phyloP scores from a whole-genome alignment of 2,113 vertebrate genomes.

The Potamarius usumacintae region DNA sequence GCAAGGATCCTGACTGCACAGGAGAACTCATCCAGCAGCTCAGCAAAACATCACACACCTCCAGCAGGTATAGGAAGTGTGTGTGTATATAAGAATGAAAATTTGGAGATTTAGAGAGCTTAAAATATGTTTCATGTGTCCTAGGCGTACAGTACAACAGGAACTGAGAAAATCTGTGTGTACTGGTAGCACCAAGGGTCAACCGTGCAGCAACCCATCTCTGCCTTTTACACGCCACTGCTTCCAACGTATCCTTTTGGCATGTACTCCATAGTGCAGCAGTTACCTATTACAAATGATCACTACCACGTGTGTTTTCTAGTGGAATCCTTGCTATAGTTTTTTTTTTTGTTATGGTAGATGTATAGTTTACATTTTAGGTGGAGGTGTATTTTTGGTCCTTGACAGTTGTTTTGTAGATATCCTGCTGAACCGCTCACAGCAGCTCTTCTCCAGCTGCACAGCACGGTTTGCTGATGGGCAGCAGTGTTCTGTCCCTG shows the following conservation, averaged over 20 bases:
- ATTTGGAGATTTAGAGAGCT: background rate
- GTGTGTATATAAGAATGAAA: background rate
- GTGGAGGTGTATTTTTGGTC: conserved; percentile 55
- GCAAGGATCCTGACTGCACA: conserved; percentile 83
- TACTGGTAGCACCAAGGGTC: conserved; percentile 85
- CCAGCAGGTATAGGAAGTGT: conserved; percentile 75
- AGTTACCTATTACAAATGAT: background rate
- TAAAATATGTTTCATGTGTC: conserved; percentile 61
- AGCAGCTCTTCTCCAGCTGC: conserved; percentile 99
- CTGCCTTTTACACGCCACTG: conserved; percentile 96
- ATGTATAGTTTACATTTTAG: background rate
- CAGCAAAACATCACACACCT: conserved; percentile 70
- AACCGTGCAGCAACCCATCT: conserved; percentile 84
- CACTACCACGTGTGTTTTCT: background rate
- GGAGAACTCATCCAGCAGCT: conserved; percentile 87
- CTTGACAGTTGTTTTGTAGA: conserved; percentile 80
- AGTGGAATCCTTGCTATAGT: background rate
- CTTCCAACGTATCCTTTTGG: conserved; percentile 95
- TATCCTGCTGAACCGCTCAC: conserved; percentile 94
- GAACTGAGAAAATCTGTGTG: conserved; percentile 78
- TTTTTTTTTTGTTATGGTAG: background rate
- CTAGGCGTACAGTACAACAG: conserved; percentile 72
- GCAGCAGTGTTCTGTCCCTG: conserved; percentile 96
- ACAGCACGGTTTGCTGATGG: conserved; percentile 98
- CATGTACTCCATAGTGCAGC: background rate